Evolutionary conservation across 2,888 invertebrate species (phyloP), one percentile per base, ranked within the genome.

Genomic region (Catocala sponsa): DNA sequence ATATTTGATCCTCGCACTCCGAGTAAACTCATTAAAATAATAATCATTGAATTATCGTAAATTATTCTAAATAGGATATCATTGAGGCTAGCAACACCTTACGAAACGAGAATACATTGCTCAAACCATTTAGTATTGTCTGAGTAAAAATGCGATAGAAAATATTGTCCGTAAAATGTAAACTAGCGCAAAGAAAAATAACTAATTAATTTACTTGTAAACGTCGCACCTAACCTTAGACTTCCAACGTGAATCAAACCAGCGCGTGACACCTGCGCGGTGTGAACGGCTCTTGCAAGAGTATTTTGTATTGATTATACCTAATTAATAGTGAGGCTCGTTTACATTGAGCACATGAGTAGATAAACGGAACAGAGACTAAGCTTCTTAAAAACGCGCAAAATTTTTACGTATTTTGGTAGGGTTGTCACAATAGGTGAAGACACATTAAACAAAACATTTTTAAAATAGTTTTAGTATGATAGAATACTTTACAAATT

Each of bases 1-100:
- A 73, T 54, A 58, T 58, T 57, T 64, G 50, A 65, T 69, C 71
- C 80, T 82, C 83, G 71, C 79, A 73, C 74, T 74, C 76, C 76
- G 72, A 84, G 87, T 88, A 88, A 85, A 88, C 84, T 75, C 81
- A 83, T 82, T 78, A 82, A 84, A 85, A 42, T 51, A 59, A 12
- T 25, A 25, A 25, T 25, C 25, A 25, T 61, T 49, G 35, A 63
- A 58, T 71, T 68, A 74, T 69, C 44, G 61, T 70, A 75, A 79
- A 83, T 83, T 82, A 83, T 76, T 81, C 82, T 87, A 85, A 82
- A 75, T 75, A 81, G 69, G 67, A 79, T 76, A 74, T 74, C 76
- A 56, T 53, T 35, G 52, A 55, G 12, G 55, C 55, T 58, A 63
- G 50, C 43, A 57, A 55, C 61, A 59, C 47, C 32, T 63, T 58